A percentile compares a stretch with the other conserved stretches of the same genome.
Conservation (phyloP, 2,888 invertebrate species). For the Sphinx pinastri region DNA sequence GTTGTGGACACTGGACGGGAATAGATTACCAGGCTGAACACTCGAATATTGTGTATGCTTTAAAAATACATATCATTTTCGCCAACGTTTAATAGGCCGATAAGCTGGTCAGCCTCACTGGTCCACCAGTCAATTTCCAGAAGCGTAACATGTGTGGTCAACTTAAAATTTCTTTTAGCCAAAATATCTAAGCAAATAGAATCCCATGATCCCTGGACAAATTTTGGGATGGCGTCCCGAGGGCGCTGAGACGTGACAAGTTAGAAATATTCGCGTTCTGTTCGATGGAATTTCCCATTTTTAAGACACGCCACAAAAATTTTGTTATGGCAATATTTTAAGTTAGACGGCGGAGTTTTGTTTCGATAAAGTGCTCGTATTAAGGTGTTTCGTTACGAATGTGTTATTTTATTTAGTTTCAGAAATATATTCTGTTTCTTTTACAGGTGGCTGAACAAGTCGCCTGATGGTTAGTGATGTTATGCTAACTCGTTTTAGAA, state of each 20-base stretch:
- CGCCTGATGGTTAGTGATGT: too few species aligned
- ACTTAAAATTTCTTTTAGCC: constrained; percentile 27
- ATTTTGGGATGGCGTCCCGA: constrained; percentile 53
- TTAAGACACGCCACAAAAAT: constrained; percentile 18
- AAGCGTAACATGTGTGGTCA: constrained; percentile 5
- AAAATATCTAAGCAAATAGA: constrained; percentile 38
- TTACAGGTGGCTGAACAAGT: too few species aligned
- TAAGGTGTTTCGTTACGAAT: constrained; percentile 18
- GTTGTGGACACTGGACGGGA: too few species aligned
- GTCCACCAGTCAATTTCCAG: too few species aligned
- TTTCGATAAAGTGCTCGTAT: constrained; percentile 18
- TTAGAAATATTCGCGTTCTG: constrained; percentile 44
- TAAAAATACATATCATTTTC: too few species aligned
- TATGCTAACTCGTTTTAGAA: too few species aligned
- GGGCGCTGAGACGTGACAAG: constrained; percentile 54
- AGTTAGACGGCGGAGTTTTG: constrained; percentile 18
- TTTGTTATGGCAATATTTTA: constrained; percentile 25
- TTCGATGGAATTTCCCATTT: constrained; percentile 46
- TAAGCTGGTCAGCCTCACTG: too few species aligned
- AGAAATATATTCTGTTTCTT: too few species aligned
- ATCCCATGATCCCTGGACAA: constrained; percentile 59
- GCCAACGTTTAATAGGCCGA: too few species aligned
- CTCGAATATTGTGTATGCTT: too few species aligned
- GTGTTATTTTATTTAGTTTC: background rate
- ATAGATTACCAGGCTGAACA: too few species aligned